Base-by-base conservation (phyloP, 2,888 invertebrate genomes). In the Caenorhabditis sp. region DNA sequence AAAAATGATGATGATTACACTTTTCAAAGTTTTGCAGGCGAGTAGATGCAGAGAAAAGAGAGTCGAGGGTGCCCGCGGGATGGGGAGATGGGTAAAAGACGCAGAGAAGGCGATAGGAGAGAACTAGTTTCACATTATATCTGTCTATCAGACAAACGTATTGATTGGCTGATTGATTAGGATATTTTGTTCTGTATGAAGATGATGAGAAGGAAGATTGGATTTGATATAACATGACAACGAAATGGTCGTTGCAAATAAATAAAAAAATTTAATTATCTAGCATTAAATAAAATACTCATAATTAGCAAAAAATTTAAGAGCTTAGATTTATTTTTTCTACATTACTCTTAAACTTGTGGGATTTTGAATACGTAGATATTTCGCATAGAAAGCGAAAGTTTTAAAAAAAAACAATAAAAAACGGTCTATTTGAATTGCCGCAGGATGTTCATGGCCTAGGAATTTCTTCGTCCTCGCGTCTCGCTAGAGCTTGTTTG, bases 1-100 rank as follows among this genome's bases (percentile, higher is more conserved):
- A 54, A 50, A 58, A 52, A 52, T 61, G 67, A 60, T 63, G 70
- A 71, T 71, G 70, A 67, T 63, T 67, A 66, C 66, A 63, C 58
- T 58, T 25, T 43, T 43, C 43, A 43, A 43, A 43, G 43, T 43
- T 43, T 43, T 17, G 43, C 43, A 43, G 14, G 17, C 14, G 43
- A 43, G 43, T 31, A 31, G 31, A 31, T 31, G 31, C 31, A 43
- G 43, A 43, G 17, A 43, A 17, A 43, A 43, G 17, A 17, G 43
- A 43, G 31, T 31, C 31, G 10, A 12, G 17, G 17, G 43, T 43
- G 43, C 43, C 43, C 43, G 43, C 43, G 43, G 43, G 43, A 43
- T 31, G 31, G 10, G 10, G 31, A 31, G 31, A 31, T 17, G 43
- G 43, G 43, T 43, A 14, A 43, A 7, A 43, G 43, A 43, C 43